Conservation (phyloP, 2,113 vertebrate species). For the Syngnathus scovelli region DNA sequence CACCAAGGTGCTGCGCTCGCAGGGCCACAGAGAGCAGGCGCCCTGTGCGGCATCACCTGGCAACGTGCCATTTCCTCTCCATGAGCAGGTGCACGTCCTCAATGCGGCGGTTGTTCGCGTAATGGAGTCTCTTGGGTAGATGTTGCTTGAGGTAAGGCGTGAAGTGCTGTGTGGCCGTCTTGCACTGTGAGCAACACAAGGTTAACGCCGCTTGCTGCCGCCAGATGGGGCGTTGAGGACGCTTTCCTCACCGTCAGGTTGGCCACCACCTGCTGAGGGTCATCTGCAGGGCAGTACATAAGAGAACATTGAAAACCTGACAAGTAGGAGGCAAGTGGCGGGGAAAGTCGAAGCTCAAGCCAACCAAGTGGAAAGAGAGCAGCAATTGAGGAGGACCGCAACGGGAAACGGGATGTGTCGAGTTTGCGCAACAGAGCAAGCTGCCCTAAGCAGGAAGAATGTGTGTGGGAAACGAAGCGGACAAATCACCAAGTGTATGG, state of each 20-base stretch:
- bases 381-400: no score
- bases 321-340: no score
- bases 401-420: no score
- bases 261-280: slow-evolving; percentile 84
- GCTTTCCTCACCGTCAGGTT: slow-evolving; percentile 88
- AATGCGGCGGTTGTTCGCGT: slow-evolving; percentile 90
- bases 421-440: no score
- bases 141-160: slow-evolving; percentile 93
- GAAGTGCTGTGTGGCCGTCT: slow-evolving; percentile 90
- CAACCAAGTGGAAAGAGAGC: no score
- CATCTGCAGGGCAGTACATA: slow-evolving; percentile 69
- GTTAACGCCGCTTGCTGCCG: neutral
- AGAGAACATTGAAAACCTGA: neutral
- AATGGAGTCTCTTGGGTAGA: slow-evolving; percentile 93
- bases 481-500: no score
- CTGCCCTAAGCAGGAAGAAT: no score
- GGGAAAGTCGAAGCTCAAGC: no score
- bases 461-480: no score
- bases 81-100: slow-evolving; percentile 94
- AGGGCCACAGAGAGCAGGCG: no score
- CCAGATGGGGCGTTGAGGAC: neutral
- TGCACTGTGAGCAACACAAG: slow-evolving; percentile 75
- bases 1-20: no score
- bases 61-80: slow-evolving; percentile 91
- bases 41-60: slow-evolving; percentile 69